Base-by-base conservation (phyloP, 2,888 invertebrate species). In the Eledone cirrhosa region DNA sequence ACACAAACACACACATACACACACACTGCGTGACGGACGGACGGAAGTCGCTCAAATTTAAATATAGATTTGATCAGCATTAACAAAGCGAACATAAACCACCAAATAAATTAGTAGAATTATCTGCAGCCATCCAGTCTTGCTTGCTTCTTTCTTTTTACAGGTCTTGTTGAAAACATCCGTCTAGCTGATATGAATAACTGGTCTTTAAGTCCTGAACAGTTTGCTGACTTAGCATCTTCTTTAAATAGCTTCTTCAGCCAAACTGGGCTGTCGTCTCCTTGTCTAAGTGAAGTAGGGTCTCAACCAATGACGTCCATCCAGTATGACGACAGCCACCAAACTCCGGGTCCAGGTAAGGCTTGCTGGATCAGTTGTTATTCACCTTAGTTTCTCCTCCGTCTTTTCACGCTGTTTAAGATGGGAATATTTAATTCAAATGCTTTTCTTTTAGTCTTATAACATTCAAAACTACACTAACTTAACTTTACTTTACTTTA, bases 91-190 rank as follows among this genome's bases (percentile, higher is more conserved):
- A 41, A 41, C 41, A 1, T 41, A 11, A 41, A 41, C 5, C 33
- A 41, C 11, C 8, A 41, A 8, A 41, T 41, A 8, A 41, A 11
- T 41, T 41, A 41, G 41, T 41, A 41, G 41, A 41, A 41, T 41
- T 41, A 5, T 8, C 5, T 41, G 41, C 41, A 41, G 41, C 41
- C 5, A 8, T 11, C 41, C 41, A 41, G 41, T 41, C 41, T 41
- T 41, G 8, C 41, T 41, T 41, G 41, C n/a, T n/a, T n/a, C n/a
- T n/a, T 41, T 41, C 8, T 41, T 65, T 27, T 81, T 80, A 16
- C 83, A 90, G 90, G 88, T 83, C 83, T 90, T 77, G 85, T 90
- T 83, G 90, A 90, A 78, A 90, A 88, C 22, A 87, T 90, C 85
- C 87, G 88, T 72, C 86, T 86, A 78, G 87, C 85, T 31, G 89